These are phyloP conservation scores for Heteromormyrus szaboi DNA, from an alignment of 2,797 vertebrate genomes.

Conservation along the genomic window DNA sequence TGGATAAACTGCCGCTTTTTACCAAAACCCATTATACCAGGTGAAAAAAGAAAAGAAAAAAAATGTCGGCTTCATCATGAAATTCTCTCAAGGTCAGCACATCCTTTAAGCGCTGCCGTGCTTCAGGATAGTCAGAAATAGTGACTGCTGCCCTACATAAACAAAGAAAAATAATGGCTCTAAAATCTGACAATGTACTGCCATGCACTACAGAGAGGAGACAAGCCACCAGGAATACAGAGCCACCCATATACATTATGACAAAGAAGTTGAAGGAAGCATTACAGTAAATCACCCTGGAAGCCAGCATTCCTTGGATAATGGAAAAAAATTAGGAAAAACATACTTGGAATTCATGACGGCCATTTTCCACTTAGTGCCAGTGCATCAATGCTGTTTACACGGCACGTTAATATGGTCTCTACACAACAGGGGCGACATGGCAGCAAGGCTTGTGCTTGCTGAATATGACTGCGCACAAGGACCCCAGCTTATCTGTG, in stretches of 20 bases:
- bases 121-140: background rate
- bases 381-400: conserved; percentile 58
- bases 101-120: background rate
- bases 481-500: background rate
- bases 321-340: conserved; percentile 54
- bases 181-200: background rate
- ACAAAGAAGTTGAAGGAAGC: background rate
- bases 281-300: conserved; percentile 53
- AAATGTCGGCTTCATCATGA: background rate
- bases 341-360: conserved; percentile 61
- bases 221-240: background rate
- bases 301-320: conserved; percentile 49
- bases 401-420: conserved; percentile 54
- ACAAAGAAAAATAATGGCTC: background rate
- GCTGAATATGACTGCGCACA: background rate
- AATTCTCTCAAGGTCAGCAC: background rate
- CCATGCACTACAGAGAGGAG: background rate
- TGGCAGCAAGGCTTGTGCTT: background rate
- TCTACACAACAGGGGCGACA: conserved; percentile 42
- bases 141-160: background rate
- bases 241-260: background rate
- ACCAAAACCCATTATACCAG: background rate
- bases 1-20: background rate
- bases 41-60: background rate
- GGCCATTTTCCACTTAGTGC: conserved; percentile 53